These are phyloP conservation scores for Sphinx pinastri DNA, from an alignment of 2,888 invertebrate species.

Conservation along the genomic window DNA sequence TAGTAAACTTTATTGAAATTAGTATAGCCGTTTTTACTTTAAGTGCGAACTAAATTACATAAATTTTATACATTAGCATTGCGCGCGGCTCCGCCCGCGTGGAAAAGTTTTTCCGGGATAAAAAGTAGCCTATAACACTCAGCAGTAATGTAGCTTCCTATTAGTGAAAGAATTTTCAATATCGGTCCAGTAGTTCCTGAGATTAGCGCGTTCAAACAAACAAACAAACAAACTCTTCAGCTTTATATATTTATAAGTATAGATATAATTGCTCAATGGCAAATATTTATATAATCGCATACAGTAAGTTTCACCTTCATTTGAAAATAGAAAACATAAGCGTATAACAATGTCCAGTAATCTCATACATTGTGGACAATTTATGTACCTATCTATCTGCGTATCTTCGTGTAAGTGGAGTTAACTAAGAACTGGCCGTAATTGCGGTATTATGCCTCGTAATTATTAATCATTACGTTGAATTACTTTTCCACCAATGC, in stretches of 20 bases:
- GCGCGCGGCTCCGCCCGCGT: too few relatives aligned
- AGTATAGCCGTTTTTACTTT: neutral
- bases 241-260: too few relatives aligned
- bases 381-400: neutral
- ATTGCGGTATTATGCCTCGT: conserved; percentile 17
- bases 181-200: too few relatives aligned
- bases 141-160: too few relatives aligned
- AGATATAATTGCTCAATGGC: neutral
- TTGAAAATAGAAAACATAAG: conserved; percentile 8
- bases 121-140: too few relatives aligned
- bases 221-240: too few relatives aligned
- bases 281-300: neutral
- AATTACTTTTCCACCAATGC: conserved; percentile 12
- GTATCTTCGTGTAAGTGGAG: conserved; percentile 23
- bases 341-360: conserved; percentile 6
- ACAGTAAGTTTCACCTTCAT: neutral
- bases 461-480: conserved; percentile 16
- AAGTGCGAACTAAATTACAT: neutral
- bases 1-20: too few relatives aligned
- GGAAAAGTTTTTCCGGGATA: too few relatives aligned
- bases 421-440: conserved; percentile 26
- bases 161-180: too few relatives aligned
- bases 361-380: conserved; percentile 1
- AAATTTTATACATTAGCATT: neutral
- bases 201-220: too few relatives aligned